Percentiles rank a stretch among this genome's conserved stretches.
Evolutionary conservation across 2,797 vertebrate species (phyloP).

Genomic region (Pipistrellus pipistrellus): DNA sequence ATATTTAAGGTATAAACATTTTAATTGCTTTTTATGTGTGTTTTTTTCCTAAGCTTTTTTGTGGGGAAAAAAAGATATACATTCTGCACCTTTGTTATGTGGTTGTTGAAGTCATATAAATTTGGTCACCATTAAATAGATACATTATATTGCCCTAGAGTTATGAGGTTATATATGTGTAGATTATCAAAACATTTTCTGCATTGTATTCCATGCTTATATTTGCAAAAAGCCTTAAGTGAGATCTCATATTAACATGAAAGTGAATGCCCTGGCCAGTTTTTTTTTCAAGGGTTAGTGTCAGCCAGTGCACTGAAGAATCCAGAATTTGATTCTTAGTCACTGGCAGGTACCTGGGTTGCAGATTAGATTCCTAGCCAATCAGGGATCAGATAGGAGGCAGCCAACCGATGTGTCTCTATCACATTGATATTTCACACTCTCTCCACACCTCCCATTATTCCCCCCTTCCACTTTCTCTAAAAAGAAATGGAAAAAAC

Average conservation of each 20-base stretch:
- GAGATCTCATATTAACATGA: conserved; percentile 42
- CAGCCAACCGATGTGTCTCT: too few species aligned
- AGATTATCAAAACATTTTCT: conserved; percentile 30
- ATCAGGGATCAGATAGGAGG: too few species aligned
- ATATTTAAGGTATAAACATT: not conserved
- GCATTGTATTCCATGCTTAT: not conserved
- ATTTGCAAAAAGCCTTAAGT: not conserved
- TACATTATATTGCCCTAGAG: not conserved
- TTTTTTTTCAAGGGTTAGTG: too few species aligned
- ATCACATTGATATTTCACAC: too few species aligned
- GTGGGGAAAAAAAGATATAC: not conserved
- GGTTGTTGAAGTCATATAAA: not conserved
- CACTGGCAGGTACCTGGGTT: too few species aligned
- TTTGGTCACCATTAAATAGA: not conserved
- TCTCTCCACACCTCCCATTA: too few species aligned
- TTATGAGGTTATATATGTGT: not conserved
- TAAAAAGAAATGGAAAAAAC: too few species aligned
- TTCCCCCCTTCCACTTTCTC: too few species aligned
- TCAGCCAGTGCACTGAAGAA: too few species aligned
- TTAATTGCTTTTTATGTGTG: not conserved
- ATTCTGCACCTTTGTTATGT: not conserved
- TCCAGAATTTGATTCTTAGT: too few species aligned
- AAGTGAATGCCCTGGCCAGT: not conserved
- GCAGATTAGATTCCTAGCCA: too few species aligned
- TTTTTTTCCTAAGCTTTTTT: not conserved